Percentiles rank a stretch among this genome's conserved stretches.
These are phyloP conservation scores for Tauraco erythrolophus DNA, from an alignment of 2,113 vertebrate genomes.

Conservation along the genomic window DNA sequence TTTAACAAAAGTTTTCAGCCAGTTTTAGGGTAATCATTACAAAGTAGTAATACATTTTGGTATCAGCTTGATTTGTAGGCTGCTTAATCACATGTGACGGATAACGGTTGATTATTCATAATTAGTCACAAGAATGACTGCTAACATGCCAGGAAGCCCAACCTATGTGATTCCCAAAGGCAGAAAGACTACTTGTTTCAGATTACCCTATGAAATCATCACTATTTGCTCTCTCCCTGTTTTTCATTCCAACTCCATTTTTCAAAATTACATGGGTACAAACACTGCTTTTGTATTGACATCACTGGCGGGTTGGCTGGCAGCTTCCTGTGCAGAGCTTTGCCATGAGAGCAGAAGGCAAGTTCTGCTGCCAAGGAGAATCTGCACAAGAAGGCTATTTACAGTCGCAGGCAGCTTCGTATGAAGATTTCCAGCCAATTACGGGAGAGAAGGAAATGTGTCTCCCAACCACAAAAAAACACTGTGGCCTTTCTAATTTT, in stretches of 20 bases:
- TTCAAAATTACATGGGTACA: neutral
- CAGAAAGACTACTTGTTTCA: neutral
- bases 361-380: slow-evolving; percentile 38
- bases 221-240: neutral
- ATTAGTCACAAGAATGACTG: neutral
- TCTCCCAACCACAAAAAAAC: neutral
- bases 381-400: neutral
- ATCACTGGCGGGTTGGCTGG: neutral
- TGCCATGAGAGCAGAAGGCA: slow-evolving; percentile 27
- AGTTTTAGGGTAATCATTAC: neutral
- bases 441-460: neutral
- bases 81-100: neutral
- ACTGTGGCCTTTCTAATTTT: slow-evolving; percentile 29
- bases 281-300: neutral
- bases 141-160: neutral
- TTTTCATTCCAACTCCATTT: neutral
- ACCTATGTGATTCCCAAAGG: neutral
- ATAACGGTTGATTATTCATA: neutral
- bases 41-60: neutral
- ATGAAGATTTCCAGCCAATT: neutral
- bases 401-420: neutral
- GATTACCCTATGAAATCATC: neutral
- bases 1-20: neutral
- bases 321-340: neutral
- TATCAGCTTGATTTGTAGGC: neutral